Evolutionary conservation across 1,140 invertebrate genomes (phyloP), one percentile per base, ranked within the genome.

Genomic region (Drosophila repletoides): DNA sequence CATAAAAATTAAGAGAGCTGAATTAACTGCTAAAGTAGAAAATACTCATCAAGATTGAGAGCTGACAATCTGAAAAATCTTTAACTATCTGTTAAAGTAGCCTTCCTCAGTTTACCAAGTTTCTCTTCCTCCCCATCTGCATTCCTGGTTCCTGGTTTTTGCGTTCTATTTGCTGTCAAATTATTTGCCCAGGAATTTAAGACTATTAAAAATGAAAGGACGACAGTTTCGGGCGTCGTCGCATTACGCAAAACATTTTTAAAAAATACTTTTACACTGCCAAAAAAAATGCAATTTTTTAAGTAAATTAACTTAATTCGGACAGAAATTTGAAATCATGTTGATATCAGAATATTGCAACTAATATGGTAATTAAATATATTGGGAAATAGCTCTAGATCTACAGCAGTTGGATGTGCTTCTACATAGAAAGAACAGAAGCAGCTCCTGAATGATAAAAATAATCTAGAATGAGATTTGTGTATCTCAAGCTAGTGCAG

Each of bases 111-210:
- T 10, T 4, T 5, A 9, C 12, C 24, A 5, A 17, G 7, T 7
- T n/a, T n/a, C n/a, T n/a, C n/a, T n/a, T n/a, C n/a, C n/a, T n/a
- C 3, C n/a, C 3, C 9, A 5, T 0, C 6, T 12, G 17, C 12
- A 6, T 33, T 22, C n/a, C 19, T 34, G 5, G 5, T 1, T 3
- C 21, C 22, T 7, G 24, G 15, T 45, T 36, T 59, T 52, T 45
- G 43, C 29, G 53, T 53, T 58, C 68, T 76, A 80, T 80, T 80
- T 80, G 67, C 77, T 72, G 72, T 76, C 77, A 68, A 80, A 83
- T 80, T 80, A 76, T 80, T 80, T 80, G 72, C 49, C 26, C 67
- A 53, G 76, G 77, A 80, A 80, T 76, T 81, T 72, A 76, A 80
- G 76, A 80, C 76, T 81, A 68, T 80, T 72, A 68, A 68, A 68